A percentile compares a stretch with the other conserved stretches of the same genome.
These are phyloP conservation scores for Drymonia ruficornis DNA, from an alignment of 2,888 invertebrate genomes.

Conservation along the genomic window DNA sequence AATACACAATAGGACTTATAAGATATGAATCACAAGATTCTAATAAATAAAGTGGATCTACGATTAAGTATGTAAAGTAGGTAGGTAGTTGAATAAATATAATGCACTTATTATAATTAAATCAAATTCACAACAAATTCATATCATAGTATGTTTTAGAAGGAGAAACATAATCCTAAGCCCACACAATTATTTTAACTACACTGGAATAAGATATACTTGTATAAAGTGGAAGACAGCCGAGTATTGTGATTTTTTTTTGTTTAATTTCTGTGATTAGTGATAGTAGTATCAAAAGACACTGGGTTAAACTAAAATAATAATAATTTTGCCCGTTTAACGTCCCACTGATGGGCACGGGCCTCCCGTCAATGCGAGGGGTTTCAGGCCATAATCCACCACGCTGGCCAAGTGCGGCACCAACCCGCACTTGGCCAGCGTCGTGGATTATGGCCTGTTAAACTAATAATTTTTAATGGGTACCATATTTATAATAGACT, in stretches of 20 bases:
- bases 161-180: background rate
- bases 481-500: no score
- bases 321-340: no score
- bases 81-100: constrained; percentile 8
- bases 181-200: background rate
- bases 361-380: no score
- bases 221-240: constrained; percentile 17
- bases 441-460: no score
- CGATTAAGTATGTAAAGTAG: background rate
- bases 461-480: no score
- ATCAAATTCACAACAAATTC: background rate
- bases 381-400: no score
- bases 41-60: constrained; percentile 4
- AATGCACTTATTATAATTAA: background rate
- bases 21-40: constrained; percentile 26
- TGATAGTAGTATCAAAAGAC: no score
- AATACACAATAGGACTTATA: constrained; percentile 25
- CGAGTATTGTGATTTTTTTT: background rate
- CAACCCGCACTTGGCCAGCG: no score
- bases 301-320: no score
- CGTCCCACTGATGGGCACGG: no score
- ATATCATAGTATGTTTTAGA: background rate
- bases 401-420: no score
- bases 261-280: no score
- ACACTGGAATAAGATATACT: constrained; percentile 3